phyloP scores from a whole-genome alignment of 2,113 vertebrate species.

The Perccottus glenii region DNA sequence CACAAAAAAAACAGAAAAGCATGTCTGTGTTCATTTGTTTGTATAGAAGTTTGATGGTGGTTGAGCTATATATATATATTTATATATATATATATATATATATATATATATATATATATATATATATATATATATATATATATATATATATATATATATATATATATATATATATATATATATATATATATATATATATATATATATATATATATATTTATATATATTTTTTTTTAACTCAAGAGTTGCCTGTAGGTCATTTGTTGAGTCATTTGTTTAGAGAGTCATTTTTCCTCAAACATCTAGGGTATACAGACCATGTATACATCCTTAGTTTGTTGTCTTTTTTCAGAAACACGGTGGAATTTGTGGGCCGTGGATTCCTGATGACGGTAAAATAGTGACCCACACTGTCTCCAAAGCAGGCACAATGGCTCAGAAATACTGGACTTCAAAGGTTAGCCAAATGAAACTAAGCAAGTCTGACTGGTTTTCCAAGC shows the following conservation, averaged over 20 bases:
- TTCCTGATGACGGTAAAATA: slow-evolving; percentile 82
- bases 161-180: no score
- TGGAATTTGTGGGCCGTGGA: slow-evolving; percentile 81
- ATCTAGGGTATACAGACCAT: background rate
- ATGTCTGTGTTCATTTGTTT: background rate
- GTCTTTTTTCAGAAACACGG: slow-evolving; percentile 64
- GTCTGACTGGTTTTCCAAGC: background rate
- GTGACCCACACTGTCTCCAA: slow-evolving; percentile 82
- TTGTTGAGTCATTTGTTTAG: background rate
- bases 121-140: no score
- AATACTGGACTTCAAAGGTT: slow-evolving; percentile 82
- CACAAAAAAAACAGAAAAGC: background rate
- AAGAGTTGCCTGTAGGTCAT: background rate
- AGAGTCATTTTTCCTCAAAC: background rate
- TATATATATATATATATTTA: no score
- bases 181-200: no score
- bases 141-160: no score
- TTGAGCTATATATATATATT: no score
- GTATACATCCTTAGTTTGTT: background rate
- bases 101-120: no score
- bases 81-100: no score
- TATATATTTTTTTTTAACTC: background rate
- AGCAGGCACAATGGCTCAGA: slow-evolving; percentile 79
- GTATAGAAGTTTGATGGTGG: background rate
- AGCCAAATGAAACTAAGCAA: slow-evolving; percentile 6